phyloP scores from a whole-genome alignment of 2,113 vertebrate species.

The Boulengeromyrus knoepffleri region DNA sequence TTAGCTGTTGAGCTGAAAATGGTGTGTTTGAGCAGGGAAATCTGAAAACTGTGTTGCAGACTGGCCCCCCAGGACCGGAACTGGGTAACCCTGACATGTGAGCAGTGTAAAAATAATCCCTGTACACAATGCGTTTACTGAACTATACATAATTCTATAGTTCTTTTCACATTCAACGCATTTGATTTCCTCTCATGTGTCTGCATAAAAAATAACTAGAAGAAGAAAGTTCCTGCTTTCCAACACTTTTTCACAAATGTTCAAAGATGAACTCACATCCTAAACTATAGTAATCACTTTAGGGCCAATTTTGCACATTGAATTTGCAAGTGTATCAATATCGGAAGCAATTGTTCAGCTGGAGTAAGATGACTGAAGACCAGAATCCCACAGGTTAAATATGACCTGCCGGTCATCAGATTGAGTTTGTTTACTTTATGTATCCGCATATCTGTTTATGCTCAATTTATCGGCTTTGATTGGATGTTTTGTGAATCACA shows the following conservation, averaged over 20 bases:
- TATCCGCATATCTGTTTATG: constrained; percentile 38
- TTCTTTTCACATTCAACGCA: not conserved
- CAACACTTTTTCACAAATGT: not conserved
- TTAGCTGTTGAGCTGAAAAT: not conserved
- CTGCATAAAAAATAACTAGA: not conserved
- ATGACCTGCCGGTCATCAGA: not conserved
- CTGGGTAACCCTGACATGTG: not conserved
- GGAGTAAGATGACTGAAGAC: not conserved
- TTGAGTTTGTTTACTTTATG: constrained; percentile 11
- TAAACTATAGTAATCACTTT: not conserved
- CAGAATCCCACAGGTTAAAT: not conserved
- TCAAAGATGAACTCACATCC: not conserved
- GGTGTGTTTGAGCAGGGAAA: not conserved
- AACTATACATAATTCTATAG: not conserved
- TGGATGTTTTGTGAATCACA: constrained; percentile 36
- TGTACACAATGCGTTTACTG: not conserved
- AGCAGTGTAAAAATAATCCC: not conserved
- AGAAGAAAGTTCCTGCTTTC: not conserved
- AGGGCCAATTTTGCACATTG: not conserved
- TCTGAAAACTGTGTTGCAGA: not conserved
- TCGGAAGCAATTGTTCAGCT: not conserved
- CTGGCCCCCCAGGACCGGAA: not conserved
- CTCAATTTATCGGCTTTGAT: constrained; percentile 52
- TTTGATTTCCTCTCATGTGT: not conserved
- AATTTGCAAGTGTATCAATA: not conserved